Conservation (phyloP, 2,888 invertebrate genomes). For the Chaetogeoica ovagalla region DNA sequence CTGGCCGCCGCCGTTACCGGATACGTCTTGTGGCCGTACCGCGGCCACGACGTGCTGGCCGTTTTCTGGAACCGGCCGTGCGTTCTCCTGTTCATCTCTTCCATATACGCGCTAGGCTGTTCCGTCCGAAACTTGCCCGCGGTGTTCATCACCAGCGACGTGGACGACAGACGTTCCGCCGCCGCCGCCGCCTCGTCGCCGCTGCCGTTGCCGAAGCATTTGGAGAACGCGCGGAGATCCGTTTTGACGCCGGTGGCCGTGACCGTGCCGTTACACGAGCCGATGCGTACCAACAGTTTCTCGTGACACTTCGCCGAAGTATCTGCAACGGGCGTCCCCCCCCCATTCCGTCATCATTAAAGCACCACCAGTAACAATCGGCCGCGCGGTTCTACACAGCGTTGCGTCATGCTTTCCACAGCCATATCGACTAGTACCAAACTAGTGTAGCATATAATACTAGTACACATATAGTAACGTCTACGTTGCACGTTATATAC, state of each 20-base stretch:
- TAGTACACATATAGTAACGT: too few species aligned
- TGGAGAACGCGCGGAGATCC: slow-evolving; percentile 4
- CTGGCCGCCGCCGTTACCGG: slow-evolving; percentile 5
- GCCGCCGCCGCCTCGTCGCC: slow-evolving; percentile 11
- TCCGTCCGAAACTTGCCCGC: slow-evolving; percentile 8
- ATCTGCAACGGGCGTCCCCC: slow-evolving; percentile 38
- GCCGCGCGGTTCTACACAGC: not conserved
- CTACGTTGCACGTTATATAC: too few species aligned
- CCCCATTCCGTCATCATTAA: not conserved
- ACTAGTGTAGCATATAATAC: too few species aligned
- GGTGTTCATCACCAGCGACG: slow-evolving; percentile 39
- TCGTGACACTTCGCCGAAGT: slow-evolving; percentile 57
- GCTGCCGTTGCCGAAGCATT: slow-evolving; percentile 21
- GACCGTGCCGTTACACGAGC: slow-evolving; percentile 5
- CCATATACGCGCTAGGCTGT: slow-evolving; percentile 53
- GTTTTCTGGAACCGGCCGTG: slow-evolving; percentile 37
- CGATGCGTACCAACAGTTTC: slow-evolving; percentile 55
- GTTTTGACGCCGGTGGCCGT: not conserved
- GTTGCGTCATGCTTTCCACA: not conserved
- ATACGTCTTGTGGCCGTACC: slow-evolving; percentile 19
- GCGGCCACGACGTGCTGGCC: slow-evolving; percentile 40
- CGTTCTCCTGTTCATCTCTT: slow-evolving; percentile 53
- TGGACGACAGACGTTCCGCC: slow-evolving; percentile 32
- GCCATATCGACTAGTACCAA: too few species aligned
- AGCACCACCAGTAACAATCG: not conserved